Base-by-base conservation (phyloP, 2,113 vertebrate species). In the Sitta europaea region DNA sequence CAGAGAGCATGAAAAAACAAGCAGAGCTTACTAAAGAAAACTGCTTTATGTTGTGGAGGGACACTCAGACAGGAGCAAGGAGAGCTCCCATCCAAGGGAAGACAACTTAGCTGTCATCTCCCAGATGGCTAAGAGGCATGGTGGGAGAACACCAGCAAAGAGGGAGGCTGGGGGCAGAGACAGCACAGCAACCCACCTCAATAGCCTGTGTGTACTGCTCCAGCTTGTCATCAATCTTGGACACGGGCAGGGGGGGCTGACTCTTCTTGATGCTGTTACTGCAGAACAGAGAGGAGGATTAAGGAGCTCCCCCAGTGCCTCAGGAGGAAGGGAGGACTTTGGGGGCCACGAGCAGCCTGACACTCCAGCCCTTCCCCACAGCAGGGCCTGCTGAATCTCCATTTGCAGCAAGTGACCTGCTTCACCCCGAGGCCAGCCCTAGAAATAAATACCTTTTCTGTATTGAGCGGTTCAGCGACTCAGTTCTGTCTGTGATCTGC, bases 141-240 rank as follows among this genome's bases (percentile, higher is more conserved):
- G 36, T 33, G 29, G 29, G 24, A 86, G 23, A 79, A 8, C 2
- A 1, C 4, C n/a, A 11, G 47, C 38, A 50, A 36, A 77, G 31
- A 58, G 23, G 48, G 14, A 57, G 22, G 6, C 12, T 10, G 8
- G 10, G 21, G 40, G 18, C 25, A 79, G 23, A 70, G 4, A 47
- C 21, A 73, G 17, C 13, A 53, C 8, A 86, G 40, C 28, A 59
- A 29, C 92, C 22, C 84, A 99, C 99, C 99, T 99, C 99, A 13
- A 99, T 96, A 51, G 99, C 99, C 78, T 99, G 98, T 1, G 98
- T 98, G 86, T 99, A 99, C 96, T 99, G 99, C 88, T 99, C 99
- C 97, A 99, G 96, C 53, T 98, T 98, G 94, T 99, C 98, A 17
- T 99, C 98, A 0, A 99, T 99, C 97, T 98, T 99, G 12, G 98